phyloP scores from a whole-genome alignment of 2,113 vertebrate genomes.

The Gadus chalcogrammus region DNA sequence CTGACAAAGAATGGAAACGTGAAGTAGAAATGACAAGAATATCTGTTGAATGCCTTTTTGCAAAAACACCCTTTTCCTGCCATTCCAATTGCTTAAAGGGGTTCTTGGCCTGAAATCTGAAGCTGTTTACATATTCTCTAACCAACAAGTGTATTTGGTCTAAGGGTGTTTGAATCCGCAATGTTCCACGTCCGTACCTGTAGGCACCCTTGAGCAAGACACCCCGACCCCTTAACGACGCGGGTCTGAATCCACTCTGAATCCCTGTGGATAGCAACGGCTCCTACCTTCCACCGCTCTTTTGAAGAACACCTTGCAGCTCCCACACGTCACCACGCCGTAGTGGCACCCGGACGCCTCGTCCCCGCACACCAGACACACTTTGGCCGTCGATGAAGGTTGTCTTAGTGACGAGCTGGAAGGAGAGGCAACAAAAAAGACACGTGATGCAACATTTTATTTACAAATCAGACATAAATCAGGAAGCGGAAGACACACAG shows the following conservation, averaged over 20 bases:
- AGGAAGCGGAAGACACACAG: background rate
- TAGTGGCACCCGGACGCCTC: constrained; percentile 99
- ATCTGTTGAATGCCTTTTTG: no score
- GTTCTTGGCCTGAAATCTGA: no score
- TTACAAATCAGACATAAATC: constrained; percentile 18
- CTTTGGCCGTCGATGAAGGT: constrained; percentile 93
- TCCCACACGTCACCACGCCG: constrained; percentile 96
- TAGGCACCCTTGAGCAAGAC: no score
- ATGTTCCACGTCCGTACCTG: no score
- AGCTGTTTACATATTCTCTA: no score
- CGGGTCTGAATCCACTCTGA: background rate
- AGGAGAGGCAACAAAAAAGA: constrained; percentile 37
- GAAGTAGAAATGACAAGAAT: no score
- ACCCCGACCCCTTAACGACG: no score
- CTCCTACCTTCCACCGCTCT: constrained; percentile 94
- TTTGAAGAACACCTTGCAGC: constrained; percentile 99
- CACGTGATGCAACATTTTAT: constrained; percentile 3
- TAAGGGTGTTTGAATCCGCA: no score
- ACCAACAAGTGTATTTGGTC: no score
- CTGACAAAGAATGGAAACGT: no score
- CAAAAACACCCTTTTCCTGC: no score
- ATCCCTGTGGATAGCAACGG: background rate
- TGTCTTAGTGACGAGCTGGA: constrained; percentile 90
- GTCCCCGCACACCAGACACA: constrained; percentile 96
- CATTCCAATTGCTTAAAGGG: no score